Conservation (phyloP, 2,888 invertebrate species). For the Caenorhabditis imperialis region DNA sequence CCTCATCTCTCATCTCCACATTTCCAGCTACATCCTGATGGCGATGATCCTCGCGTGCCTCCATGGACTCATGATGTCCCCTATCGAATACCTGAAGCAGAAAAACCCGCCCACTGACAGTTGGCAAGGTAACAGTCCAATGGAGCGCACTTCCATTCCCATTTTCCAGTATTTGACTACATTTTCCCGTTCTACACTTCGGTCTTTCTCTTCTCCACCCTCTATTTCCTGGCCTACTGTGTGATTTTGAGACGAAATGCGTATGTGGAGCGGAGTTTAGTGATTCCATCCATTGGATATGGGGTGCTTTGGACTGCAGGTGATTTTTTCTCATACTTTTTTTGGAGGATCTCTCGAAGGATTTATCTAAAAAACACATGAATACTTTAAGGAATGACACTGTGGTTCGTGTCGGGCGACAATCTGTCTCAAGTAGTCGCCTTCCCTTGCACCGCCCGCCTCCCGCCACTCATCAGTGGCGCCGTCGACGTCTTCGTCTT, state of each 20-base stretch:
- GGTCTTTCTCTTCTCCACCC: constrained; percentile 72
- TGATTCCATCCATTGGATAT: constrained; percentile 70
- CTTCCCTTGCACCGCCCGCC: constrained; percentile 80
- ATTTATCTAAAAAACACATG: too few species aligned
- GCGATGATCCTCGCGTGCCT: constrained; percentile 67
- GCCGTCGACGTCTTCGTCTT: constrained; percentile 72
- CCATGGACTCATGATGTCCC: constrained; percentile 74
- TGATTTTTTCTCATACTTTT: constrained; percentile 11
- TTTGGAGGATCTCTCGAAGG: too few species aligned
- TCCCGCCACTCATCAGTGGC: constrained; percentile 74
- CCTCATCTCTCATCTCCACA: neutral
- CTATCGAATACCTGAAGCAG: constrained; percentile 69
- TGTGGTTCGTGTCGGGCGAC: constrained; percentile 80
- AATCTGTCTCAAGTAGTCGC: constrained; percentile 80
- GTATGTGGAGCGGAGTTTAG: constrained; percentile 60
- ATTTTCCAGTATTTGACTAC: constrained; percentile 71
- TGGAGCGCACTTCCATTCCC: neutral
- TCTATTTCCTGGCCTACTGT: constrained; percentile 72
- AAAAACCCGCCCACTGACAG: constrained; percentile 57
- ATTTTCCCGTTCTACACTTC: constrained; percentile 74
- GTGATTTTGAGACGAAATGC: constrained; percentile 62
- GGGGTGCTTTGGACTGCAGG: constrained; percentile 68
- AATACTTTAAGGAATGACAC: constrained; percentile 76
- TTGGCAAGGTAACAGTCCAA: constrained; percentile 46
- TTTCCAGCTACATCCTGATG: constrained; percentile 69